Conservation (phyloP, 1,140 invertebrate genomes). For the Cryptotermes secundus region DNA sequence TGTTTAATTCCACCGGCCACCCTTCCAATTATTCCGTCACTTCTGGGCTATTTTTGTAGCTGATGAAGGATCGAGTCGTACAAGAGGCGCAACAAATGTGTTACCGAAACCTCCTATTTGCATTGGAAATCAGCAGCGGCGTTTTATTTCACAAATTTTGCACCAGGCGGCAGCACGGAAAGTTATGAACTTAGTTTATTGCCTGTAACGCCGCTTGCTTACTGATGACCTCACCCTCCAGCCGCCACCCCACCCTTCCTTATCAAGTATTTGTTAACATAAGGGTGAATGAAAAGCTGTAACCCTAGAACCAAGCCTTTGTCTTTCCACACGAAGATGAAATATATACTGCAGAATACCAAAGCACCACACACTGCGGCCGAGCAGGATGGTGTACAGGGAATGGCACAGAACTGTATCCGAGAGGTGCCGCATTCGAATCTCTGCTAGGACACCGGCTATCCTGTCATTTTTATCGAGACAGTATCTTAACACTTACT, state of each 20-base stretch:
- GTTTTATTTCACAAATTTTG: constrained; percentile 5
- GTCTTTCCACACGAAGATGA: neutral
- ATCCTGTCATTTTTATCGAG: too few relatives aligned
- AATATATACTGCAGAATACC: neutral
- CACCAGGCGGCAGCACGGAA: neutral
- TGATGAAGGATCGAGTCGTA: neutral
- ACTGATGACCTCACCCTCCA: neutral
- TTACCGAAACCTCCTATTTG: neutral
- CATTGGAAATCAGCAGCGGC: neutral
- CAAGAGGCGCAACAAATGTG: neutral
- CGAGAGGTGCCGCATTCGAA: too few relatives aligned
- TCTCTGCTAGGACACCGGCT: too few relatives aligned
- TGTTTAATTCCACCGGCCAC: neutral
- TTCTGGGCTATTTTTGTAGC: neutral
- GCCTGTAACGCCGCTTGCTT: neutral
- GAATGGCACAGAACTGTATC: too few relatives aligned
- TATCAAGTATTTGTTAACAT: constrained; percentile 11
- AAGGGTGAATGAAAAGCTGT: neutral
- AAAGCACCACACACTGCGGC: too few relatives aligned
- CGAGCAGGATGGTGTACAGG: too few relatives aligned
- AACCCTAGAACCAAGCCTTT: neutral
- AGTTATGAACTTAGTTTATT: constrained; percentile 9
- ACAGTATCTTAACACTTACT: too few relatives aligned
- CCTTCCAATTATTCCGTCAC: neutral
- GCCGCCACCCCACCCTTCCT: neutral